Evolutionary conservation across 2,113 vertebrate species (phyloP), one percentile per base, ranked within the genome.

Genomic region (Ceratotherium simum): DNA sequence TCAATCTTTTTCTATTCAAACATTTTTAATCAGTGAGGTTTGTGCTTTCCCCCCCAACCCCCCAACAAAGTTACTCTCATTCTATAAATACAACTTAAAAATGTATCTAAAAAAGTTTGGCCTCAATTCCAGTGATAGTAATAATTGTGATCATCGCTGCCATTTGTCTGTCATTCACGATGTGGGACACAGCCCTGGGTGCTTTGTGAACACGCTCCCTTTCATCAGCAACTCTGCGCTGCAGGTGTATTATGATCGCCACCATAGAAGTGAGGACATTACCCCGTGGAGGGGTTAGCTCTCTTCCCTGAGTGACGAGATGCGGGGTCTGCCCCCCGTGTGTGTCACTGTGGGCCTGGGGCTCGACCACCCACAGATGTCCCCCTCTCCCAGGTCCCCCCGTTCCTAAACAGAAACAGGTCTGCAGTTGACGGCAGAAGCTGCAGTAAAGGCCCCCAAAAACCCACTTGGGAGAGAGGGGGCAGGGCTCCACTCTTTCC

Each of bases 101-200:
- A 2, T 5, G 8, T 11, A 8, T 6, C 31, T 39, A 10, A 21
- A 23, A n/a, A 18, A 27, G 33, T 16, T 8, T 21, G 58, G 46
- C 58, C 48, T 62, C 7, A 0, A 0, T 27, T 12, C 29, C 12
- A 16, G 4, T 48, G n/a, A 16, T 12, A 14, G 60, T 16, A 3
- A 10, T 31, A 4, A 7, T 10, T 8, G 0, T 0, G 9, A 3
- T 6, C 1, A 14, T 6, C 0, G 8, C 36, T 3, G 0, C 14
- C 16, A 1, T 8, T 27, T 23, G 6, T 3, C 0, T 0, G 33
- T 5, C 0, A 0, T 13, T 13, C 1, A 4, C 51, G 9, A 54
- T 54, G 51, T 54, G 58, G 56, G 56, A 13, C 14, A 0, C 51
- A 4, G 27, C 25, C 12, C 31, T 48, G 48, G 36, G 23, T 1